Evolutionary conservation across 2,797 vertebrate genomes (phyloP), one percentile per base, ranked within the genome.

Genomic region (Neosalanx taihuensis): DNA sequence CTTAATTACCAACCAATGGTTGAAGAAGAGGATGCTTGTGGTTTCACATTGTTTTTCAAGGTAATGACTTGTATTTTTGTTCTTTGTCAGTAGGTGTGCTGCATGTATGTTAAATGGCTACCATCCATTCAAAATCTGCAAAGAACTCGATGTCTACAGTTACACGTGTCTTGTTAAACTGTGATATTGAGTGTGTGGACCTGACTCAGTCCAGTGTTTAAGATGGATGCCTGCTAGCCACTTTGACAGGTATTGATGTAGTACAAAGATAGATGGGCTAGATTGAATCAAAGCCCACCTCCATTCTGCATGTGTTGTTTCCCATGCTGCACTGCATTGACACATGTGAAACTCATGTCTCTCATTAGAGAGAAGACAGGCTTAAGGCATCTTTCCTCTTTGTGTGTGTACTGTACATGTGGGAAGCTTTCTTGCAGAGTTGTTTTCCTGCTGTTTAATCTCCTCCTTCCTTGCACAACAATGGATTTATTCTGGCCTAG

Each of bases 361-460:
- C 91, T 93, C 90, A 90, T 93, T 92, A 92, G 86, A 89, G 84
- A 81, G 87, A 85, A 86, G 89, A 88, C 87, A 88, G 79, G 89
- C 89, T 90, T 81, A 80, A 86, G 87, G 88, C 89, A 64, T 82
- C 84, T 75, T 86, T 66, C 30, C 18, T n/a, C 31, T 5, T 58
- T 59, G 18, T 58, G 68, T 46, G 68, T 53, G 41, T 62, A 41
- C n/a, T 75, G 69, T 56, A 68, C 57, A 64, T 82, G 83, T 83
- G 85, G 72, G 84, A 86, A 85, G 85, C 72, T 84, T 70, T 77
- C 74, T 80, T 76, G 3, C 10, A 46, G 10, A 69, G 69, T 88
- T 88, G 83, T 86, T 85, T 86, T 86, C 81, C 71, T 80, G 86
- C 83, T 80, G 67, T 79, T 73, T 86, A 90, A 89, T 89, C 84